A percentile compares a stretch with the other conserved stretches of the same genome.
phyloP scores from a whole-genome alignment of 1,140 invertebrate species.

The Piezodorus guildinii region DNA sequence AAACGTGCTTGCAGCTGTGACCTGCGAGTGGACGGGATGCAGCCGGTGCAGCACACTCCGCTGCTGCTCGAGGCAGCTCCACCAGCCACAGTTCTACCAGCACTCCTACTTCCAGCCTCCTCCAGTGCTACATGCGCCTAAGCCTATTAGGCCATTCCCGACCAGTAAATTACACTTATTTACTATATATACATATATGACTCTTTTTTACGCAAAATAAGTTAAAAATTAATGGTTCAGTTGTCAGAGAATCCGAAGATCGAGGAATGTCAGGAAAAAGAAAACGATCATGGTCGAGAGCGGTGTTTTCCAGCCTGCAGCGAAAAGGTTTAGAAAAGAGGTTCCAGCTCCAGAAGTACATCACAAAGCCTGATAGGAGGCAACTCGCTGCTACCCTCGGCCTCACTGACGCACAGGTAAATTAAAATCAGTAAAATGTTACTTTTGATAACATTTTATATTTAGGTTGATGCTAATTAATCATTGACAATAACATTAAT shows the following conservation, averaged over 20 bases:
- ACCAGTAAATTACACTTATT: constrained; percentile 22
- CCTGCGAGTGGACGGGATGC: too few species aligned
- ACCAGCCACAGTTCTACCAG: constrained; percentile 6
- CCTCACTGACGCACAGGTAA: constrained; percentile 85
- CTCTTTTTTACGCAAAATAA: background rate
- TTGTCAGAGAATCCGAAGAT: constrained; percentile 13
- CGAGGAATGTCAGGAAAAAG: constrained; percentile 43
- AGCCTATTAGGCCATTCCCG: constrained; percentile 25
- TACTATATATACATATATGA: constrained; percentile 8
- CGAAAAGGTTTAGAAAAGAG: constrained; percentile 85
- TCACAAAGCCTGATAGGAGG: constrained; percentile 92
- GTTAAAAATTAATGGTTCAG: constrained; percentile 11
- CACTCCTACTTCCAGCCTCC: constrained; percentile 17
- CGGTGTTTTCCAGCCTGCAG: constrained; percentile 88
- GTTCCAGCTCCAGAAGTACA: constrained; percentile 96
- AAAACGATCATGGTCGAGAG: constrained; percentile 84
- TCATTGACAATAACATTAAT: too few species aligned
- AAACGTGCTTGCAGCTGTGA: too few species aligned
- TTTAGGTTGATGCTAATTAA: too few species aligned
- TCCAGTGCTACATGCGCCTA: constrained; percentile 23
- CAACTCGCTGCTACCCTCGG: constrained; percentile 91
- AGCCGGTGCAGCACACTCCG: constrained; percentile 20
- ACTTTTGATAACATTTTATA: too few species aligned
- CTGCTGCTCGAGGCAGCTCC: too few species aligned
- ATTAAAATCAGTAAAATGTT: background rate